phyloP scores from a whole-genome alignment of 2,888 invertebrate species.

The Agrenia bidenticulata region DNA sequence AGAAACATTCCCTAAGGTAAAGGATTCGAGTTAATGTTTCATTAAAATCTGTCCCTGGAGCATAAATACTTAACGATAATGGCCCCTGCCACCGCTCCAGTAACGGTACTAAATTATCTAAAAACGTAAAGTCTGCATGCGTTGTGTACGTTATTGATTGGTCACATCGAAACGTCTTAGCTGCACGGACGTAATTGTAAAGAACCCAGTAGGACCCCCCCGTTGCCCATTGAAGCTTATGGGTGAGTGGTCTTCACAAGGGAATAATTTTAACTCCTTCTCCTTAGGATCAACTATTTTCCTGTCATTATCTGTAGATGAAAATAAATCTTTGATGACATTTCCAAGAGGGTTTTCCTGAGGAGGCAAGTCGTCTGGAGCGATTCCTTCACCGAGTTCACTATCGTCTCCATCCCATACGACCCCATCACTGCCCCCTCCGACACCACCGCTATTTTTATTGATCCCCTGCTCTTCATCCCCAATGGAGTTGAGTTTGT shows the following conservation, averaged over 20 bases:
- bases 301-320: not conserved
- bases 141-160: constrained; percentile 88
- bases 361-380: constrained; percentile 6
- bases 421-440: not conserved
- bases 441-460: not conserved
- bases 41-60: constrained; percentile 79
- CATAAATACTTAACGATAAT: constrained; percentile 81
- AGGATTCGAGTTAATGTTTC: constrained; percentile 77
- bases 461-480: constrained; percentile 6
- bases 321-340: constrained; percentile 11
- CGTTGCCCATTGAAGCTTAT: constrained; percentile 67
- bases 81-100: constrained; percentile 86
- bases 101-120: constrained; percentile 83
- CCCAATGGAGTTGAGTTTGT: constrained; percentile 10
- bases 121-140: constrained; percentile 86
- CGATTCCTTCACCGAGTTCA: constrained; percentile 14
- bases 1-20: constrained; percentile 75
- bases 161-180: constrained; percentile 69
- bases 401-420: constrained; percentile 20
- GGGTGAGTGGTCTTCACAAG: constrained; percentile 67
- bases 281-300: not conserved
- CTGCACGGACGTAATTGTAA: constrained; percentile 79
- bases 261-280: constrained; percentile 55
- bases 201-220: constrained; percentile 85
- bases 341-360: not conserved